Conservation (phyloP, 2,888 invertebrate genomes). For the Helleia helle region DNA sequence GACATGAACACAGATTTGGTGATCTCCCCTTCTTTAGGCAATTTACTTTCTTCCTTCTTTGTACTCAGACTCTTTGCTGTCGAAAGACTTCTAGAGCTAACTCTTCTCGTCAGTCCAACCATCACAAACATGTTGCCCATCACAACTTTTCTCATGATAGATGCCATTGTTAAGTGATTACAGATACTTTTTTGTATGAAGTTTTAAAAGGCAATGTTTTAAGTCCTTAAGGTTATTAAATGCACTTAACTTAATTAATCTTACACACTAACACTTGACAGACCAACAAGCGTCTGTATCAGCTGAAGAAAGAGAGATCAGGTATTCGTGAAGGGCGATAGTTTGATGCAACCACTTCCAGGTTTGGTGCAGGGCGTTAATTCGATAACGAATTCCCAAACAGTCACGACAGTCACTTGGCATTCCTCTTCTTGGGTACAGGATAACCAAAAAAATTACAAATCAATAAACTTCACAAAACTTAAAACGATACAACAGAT, state of each 20-base stretch:
- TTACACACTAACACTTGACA: constrained; percentile 38
- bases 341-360: constrained; percentile 97
- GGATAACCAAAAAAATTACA: constrained; percentile 59
- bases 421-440: constrained; percentile 74
- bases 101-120: constrained; percentile 51
- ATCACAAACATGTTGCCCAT: constrained; percentile 50
- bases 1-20: constrained; percentile 94
- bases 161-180: constrained; percentile 59
- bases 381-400: constrained; percentile 91
- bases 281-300: constrained; percentile 75
- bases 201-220: constrained; percentile 39
- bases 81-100: constrained; percentile 44
- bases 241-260: constrained; percentile 36
- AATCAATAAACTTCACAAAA: constrained; percentile 36
- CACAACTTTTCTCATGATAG: constrained; percentile 58
- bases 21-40: constrained; percentile 67
- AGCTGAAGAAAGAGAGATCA: constrained; percentile 85
- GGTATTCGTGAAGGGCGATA: constrained; percentile 88
- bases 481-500: constrained; percentile 25
- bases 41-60: constrained; percentile 39
- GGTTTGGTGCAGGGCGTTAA: constrained; percentile 91
- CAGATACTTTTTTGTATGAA: constrained; percentile 70
- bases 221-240: constrained; percentile 35
- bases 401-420: constrained; percentile 84
- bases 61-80: constrained; percentile 34